A percentile compares a stretch with the other conserved stretches of the same genome.
Evolutionary conservation across 2,113 vertebrate genomes (phyloP).

Genomic region (Chamaetylas fuelleborni): DNA sequence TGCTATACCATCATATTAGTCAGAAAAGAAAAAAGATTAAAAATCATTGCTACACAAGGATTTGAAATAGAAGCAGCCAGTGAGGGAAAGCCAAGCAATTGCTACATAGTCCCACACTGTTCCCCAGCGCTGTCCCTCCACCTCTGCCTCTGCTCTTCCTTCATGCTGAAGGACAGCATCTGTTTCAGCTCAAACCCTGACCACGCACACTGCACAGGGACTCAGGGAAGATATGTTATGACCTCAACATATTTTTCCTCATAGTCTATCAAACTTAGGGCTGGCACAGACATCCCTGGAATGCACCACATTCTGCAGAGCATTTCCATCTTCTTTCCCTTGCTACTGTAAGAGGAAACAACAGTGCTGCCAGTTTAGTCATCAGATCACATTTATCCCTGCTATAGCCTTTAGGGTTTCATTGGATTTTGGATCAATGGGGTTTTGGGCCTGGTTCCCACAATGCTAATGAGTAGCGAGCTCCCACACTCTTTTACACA

Average conservation of each 20-base stretch:
- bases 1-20: not conserved
- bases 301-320: not conserved
- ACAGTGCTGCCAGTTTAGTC: not conserved
- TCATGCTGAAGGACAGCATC: not conserved
- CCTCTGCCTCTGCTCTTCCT: not conserved
- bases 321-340: not conserved
- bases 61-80: not conserved
- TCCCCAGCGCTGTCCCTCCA: accelerated
- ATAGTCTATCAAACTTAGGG: not conserved
- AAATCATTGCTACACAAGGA: not conserved
- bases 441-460: not conserved
- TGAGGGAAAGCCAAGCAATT: not conserved
- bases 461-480: not conserved
- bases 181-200: constrained; percentile 11
- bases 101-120: accelerated
- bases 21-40: not conserved
- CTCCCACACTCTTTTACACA: not conserved
- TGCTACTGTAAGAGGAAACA: not conserved
- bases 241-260: not conserved
- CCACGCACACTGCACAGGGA: not conserved
- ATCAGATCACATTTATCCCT: not conserved
- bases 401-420: not conserved
- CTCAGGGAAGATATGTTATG: not conserved
- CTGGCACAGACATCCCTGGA: not conserved
- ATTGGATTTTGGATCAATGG: constrained; percentile 12